Base-by-base conservation (phyloP, 2,888 invertebrate genomes). In the Poecilus cupreus region DNA sequence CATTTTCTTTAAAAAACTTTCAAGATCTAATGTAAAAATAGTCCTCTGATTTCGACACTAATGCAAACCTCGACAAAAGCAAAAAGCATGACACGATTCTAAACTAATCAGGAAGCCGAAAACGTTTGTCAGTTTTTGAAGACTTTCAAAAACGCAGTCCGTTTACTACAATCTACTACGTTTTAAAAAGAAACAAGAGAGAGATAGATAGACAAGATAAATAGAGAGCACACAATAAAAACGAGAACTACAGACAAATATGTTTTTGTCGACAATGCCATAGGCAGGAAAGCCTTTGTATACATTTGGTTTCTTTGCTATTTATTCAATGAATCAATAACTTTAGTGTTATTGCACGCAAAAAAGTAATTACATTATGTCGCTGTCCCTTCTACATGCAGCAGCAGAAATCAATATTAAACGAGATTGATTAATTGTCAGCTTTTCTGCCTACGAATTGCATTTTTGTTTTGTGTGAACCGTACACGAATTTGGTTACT, bases 171-270 rank as follows among this genome's bases (percentile, higher is more conserved):
- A 76, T 60, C 60, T 57, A 78, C 78, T 79, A 80, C 72, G 43
- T 77, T 77, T 77, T 77, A 54, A 80, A 80, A 54, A 72, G 39
- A 80, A 80, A 80, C 24, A 72, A 72, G 70, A 80, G 39, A 68
- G 39, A 80, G 80, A 80, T 70, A 80, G 80, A 80, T 43, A 80
- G 80, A 80, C 54, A 79, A 80, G 80, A 80, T 80, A 80, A 72
- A 80, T 79, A 79, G 79, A 79, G 79, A 79, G 79, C 79, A 79
- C 80, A 80, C 80, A 72, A 80, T 80, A 72, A 80, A 79, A 80
- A 80, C 72, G 72, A 80, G 72, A 51, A 49, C 80, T 80, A 80
- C 72, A 80, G 80, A 80, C 80, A 80, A 80, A 72, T 72, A 64
- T 79, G 51, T 80, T 80, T 80, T 80, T 51, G 43, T 57, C 72